phyloP scores from a whole-genome alignment of 53 echinoderm and acorn worm genomes.

The Paracentrotus lividus region DNA sequence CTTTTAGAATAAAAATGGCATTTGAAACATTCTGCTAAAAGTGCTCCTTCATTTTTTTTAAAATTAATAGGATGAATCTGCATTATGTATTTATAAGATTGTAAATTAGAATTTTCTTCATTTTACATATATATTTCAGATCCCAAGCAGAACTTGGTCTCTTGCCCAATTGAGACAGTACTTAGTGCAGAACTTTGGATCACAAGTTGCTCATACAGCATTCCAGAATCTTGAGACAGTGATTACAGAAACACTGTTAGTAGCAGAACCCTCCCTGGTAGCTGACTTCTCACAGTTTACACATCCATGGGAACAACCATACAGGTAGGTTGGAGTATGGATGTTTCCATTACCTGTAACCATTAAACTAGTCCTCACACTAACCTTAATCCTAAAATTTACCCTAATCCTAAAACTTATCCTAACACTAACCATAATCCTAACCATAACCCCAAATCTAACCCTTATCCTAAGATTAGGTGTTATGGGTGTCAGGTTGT shows the following conservation, averaged over 20 bases:
- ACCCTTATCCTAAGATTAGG: no score
- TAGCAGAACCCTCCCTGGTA: slow-evolving; percentile 81
- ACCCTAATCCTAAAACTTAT: not conserved
- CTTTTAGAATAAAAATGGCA: not conserved
- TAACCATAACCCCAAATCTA: not conserved
- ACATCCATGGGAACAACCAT: slow-evolving; percentile 84
- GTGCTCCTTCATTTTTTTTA: not conserved
- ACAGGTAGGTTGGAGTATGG: slow-evolving; percentile 74
- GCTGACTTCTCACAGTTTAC: slow-evolving; percentile 78
- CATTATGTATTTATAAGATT: not conserved
- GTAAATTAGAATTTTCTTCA: not conserved
- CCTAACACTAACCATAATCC: no score
- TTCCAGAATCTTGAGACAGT: slow-evolving; percentile 86
- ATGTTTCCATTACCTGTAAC: not conserved
- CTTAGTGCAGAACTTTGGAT: slow-evolving; percentile 80
- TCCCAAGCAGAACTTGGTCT: slow-evolving; percentile 64
- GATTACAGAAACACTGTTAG: slow-evolving; percentile 87
- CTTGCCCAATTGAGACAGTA: slow-evolving; percentile 85
- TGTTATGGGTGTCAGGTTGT: no score
- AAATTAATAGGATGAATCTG: not conserved
- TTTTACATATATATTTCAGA: not conserved
- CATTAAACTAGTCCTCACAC: not conserved
- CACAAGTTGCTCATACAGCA: slow-evolving; percentile 76
- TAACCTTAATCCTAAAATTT: not conserved
- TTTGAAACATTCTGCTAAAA: not conserved